phyloP scores from a whole-genome alignment of 2,797 vertebrate species.

The Ceryle rudis region DNA sequence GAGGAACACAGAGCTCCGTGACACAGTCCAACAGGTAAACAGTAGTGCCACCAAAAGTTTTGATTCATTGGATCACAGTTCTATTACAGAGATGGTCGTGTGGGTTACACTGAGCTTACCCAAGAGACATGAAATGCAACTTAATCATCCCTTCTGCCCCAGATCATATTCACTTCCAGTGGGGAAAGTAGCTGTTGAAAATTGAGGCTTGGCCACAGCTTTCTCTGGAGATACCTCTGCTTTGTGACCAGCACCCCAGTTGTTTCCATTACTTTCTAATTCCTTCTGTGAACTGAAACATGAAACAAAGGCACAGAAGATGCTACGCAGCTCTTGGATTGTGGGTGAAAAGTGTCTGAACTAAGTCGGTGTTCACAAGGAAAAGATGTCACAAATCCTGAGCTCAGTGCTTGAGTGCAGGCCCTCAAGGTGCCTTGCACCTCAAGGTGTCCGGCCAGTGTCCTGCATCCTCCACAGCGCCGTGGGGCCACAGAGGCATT shows the following conservation, averaged over 20 bases:
- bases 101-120: background rate
- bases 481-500: accelerated
- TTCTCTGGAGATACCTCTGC: background rate
- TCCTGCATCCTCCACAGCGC: background rate
- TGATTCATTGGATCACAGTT: background rate
- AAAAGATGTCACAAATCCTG: background rate
- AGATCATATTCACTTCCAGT: background rate
- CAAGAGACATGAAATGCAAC: accelerated
- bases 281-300: background rate
- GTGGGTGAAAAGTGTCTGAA: background rate
- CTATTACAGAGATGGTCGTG: background rate
- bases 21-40: background rate
- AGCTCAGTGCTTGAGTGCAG: background rate
- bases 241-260: background rate
- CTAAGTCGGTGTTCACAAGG: background rate
- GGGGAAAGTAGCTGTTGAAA: background rate
- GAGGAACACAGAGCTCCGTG: background rate
- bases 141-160: background rate
- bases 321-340: background rate
- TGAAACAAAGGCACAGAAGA: background rate
- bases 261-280: background rate
- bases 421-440: background rate
- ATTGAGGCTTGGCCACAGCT: background rate
- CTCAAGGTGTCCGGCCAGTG: background rate
- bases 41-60: background rate